These are phyloP conservation scores for Netelia inedita DNA, from an alignment of 2,888 invertebrate species.

Conservation along the genomic window DNA sequence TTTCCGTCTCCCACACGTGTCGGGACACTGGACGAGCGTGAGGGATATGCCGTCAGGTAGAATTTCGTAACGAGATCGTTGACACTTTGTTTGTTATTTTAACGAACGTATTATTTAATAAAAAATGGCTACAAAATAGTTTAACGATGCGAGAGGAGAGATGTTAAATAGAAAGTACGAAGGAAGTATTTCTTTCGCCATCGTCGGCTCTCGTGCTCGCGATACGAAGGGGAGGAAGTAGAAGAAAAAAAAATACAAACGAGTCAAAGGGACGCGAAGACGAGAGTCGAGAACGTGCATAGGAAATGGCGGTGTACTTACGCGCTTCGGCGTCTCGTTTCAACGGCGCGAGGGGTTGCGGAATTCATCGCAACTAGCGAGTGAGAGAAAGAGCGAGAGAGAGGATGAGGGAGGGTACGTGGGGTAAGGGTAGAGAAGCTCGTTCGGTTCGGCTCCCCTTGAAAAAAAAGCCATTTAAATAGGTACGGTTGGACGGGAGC, in stretches of 20 bases:
- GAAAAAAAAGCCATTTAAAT: conserved; percentile 84
- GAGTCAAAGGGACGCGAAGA: conserved; percentile 48
- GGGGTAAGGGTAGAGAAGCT: conserved; percentile 70
- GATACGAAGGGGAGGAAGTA: not conserved
- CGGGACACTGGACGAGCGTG: conserved; percentile 7
- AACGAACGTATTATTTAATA: not conserved
- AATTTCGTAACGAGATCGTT: conserved; percentile 7
- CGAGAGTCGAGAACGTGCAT: conserved; percentile 60
- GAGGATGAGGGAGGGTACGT: conserved; percentile 66
- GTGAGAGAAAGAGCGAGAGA: conserved; percentile 32
- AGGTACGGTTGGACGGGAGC: conserved; percentile 80
- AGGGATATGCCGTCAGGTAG: conserved; percentile 32
- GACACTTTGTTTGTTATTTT: not conserved
- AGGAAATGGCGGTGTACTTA: conserved; percentile 77
- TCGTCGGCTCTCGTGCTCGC: not conserved
- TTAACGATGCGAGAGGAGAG: not conserved
- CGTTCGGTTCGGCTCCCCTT: conserved; percentile 78
- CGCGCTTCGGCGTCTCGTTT: conserved; percentile 75
- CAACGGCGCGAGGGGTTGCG: conserved; percentile 75
- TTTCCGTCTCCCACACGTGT: conserved; percentile 42
- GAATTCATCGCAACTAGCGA: conserved; percentile 81
- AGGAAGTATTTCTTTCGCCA: not conserved
- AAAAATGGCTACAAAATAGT: not conserved
- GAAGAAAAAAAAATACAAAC: conserved; percentile 11
- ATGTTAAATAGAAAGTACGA: not conserved